phyloP scores from a whole-genome alignment of 2,888 invertebrate genomes.

The Capitulum mitella region DNA sequence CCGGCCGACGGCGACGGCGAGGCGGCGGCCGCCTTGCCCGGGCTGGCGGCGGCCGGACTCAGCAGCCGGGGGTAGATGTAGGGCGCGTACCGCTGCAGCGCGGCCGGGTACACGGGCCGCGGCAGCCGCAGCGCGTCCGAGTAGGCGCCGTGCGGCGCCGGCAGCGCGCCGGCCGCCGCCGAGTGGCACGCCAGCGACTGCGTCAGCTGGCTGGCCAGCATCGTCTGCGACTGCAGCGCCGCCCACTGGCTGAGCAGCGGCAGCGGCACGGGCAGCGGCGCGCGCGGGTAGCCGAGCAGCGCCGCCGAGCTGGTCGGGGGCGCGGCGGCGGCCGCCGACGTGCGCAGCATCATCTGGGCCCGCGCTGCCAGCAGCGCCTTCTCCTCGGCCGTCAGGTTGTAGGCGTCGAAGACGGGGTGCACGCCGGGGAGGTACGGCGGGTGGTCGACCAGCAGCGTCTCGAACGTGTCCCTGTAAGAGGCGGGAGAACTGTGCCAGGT shows the following conservation, averaged over 20 bases:
- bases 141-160: not conserved
- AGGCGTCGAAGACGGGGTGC: slow-evolving; percentile 60
- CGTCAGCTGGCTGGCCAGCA: slow-evolving; percentile 19
- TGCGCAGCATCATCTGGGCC: slow-evolving; percentile 64
- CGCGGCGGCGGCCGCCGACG: slow-evolving; percentile 62
- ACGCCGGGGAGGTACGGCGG: slow-evolving; percentile 66
- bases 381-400: slow-evolving; percentile 62
- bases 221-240: slow-evolving; percentile 37
- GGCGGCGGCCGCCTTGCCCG: not conserved
- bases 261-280: slow-evolving; percentile 41
- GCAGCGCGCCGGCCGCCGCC: not conserved
- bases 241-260: slow-evolving; percentile 48
- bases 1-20: slow-evolving; percentile 2
- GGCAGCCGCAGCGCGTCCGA: slow-evolving; percentile 8
- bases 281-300: slow-evolving; percentile 28
- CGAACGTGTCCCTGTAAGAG: slow-evolving; percentile 68
- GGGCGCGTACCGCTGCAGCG: slow-evolving; percentile 14
- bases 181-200: slow-evolving; percentile 1
- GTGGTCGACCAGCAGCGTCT: slow-evolving; percentile 68
- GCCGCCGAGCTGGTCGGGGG: slow-evolving; percentile 42
- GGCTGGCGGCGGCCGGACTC: not conserved
- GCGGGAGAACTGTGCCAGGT: slow-evolving; percentile 28
- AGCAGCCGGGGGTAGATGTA: slow-evolving; percentile 19
- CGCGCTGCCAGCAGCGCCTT: slow-evolving; percentile 68
- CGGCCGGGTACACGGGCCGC: slow-evolving; percentile 10